A percentile compares a stretch with the other conserved stretches of the same genome.
These are phyloP conservation scores for Scaptomyza cyrtandrae DNA, from an alignment of 2,888 invertebrate genomes.

Conservation along the genomic window DNA sequence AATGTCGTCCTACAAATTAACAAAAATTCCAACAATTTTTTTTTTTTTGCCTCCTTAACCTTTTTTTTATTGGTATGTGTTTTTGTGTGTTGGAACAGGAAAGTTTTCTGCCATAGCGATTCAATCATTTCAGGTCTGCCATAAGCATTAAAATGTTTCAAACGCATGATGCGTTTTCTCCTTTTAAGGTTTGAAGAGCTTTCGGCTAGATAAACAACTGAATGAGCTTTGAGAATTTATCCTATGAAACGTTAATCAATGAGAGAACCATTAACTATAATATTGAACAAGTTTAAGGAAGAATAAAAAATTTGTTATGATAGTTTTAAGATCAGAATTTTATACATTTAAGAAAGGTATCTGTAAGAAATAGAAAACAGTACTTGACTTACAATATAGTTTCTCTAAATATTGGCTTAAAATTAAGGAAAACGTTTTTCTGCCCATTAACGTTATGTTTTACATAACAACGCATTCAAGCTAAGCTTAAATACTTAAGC, in stretches of 20 bases:
- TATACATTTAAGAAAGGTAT: no score
- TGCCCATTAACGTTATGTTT: neutral
- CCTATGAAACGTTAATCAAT: no score
- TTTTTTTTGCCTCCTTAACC: conserved; percentile 56
- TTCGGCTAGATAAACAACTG: conserved; percentile 17
- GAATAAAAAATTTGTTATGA: no score
- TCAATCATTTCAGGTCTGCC: conserved; percentile 69
- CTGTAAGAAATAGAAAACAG: no score
- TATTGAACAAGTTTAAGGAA: no score
- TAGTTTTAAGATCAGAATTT: no score
- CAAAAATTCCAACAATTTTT: conserved; percentile 74
- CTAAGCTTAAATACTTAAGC: neutral
- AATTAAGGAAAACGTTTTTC: no score
- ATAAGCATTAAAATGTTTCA: conserved; percentile 50
- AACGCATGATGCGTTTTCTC: conserved; percentile 2
- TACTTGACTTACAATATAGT: no score
- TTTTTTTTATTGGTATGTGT: conserved; percentile 13
- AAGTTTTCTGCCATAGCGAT: conserved; percentile 57
- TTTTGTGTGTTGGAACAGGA: conserved; percentile 19
- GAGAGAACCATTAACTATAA: no score
- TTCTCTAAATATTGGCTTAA: no score
- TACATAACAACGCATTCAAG: neutral
- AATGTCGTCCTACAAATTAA: conserved; percentile 77
- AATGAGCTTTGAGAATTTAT: conserved; percentile 4
- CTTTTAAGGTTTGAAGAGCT: neutral